phyloP scores from a whole-genome alignment of 1,140 invertebrate genomes.

The Radopholus similis region DNA sequence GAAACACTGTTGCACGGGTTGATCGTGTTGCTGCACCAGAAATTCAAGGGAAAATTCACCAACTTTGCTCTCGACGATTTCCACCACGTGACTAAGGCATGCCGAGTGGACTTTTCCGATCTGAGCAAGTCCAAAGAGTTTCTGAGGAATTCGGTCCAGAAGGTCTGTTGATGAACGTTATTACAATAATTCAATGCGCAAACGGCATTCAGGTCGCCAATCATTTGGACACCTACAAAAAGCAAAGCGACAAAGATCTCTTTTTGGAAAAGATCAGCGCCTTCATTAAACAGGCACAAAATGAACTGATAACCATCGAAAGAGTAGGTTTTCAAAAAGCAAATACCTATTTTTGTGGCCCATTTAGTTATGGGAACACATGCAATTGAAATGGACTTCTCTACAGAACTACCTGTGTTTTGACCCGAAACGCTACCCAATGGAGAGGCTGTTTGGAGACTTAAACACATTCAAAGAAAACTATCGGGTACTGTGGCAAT shows the following conservation, averaged over 20 bases:
- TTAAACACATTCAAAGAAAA: constrained; percentile 25
- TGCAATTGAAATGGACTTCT: constrained; percentile 33
- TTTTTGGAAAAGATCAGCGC: constrained; percentile 37
- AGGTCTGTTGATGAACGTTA: constrained; percentile 6
- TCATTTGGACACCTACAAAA: constrained; percentile 32
- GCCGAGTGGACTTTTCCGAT: constrained; percentile 20
- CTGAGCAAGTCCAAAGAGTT: constrained; percentile 15
- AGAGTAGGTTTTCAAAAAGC: constrained; percentile 3
- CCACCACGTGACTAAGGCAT: constrained; percentile 34
- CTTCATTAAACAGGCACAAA: constrained; percentile 21
- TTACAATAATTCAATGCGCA: background rate
- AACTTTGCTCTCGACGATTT: constrained; percentile 35
- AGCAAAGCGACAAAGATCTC: constrained; percentile 26
- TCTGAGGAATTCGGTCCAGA: constrained; percentile 25
- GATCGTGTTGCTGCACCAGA: constrained; percentile 29
- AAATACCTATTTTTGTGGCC: background rate
- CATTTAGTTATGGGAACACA: constrained; percentile 25
- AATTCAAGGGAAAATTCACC: constrained; percentile 29
- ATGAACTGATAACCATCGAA: constrained; percentile 34
- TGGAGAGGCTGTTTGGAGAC: constrained; percentile 38
- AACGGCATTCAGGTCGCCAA: constrained; percentile 19
- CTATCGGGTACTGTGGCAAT: constrained; percentile 30
- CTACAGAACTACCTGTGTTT: constrained; percentile 35
- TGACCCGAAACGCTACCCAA: constrained; percentile 40
- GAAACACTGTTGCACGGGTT: constrained; percentile 33